These are phyloP conservation scores for Leptinotarsa tumamoca DNA, from an alignment of 2,888 invertebrate species.

Conservation along the genomic window DNA sequence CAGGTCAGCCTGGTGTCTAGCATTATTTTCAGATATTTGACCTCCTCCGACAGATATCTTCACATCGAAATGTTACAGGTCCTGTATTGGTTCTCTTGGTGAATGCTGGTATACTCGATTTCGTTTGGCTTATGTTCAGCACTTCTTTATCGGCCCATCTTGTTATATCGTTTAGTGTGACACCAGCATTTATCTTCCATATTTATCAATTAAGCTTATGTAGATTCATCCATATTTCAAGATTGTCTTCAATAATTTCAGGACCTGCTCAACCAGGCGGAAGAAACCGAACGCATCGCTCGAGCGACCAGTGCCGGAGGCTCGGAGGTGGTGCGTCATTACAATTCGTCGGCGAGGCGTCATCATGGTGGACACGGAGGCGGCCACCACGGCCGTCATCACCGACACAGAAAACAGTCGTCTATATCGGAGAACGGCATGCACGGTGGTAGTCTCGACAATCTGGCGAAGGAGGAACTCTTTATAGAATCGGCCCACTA, in stretches of 20 bases:
- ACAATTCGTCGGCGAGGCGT: constrained; percentile 66
- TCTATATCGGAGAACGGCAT: constrained; percentile 69
- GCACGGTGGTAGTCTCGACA: constrained; percentile 72
- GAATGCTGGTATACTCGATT: too few species aligned
- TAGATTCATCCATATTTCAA: too few species aligned
- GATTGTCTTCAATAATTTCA: constrained; percentile 58
- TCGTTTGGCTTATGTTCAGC: too few species aligned
- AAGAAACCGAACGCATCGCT: constrained; percentile 78
- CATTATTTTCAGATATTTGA: too few species aligned
- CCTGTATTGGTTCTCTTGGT: too few species aligned
- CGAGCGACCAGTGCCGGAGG: constrained; percentile 69
- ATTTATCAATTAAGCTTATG: too few species aligned
- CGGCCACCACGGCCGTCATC: constrained; percentile 60
- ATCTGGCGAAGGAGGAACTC: constrained; percentile 69
- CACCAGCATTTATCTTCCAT: too few species aligned
- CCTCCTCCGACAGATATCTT: too few species aligned
- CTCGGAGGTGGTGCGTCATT: constrained; percentile 64
- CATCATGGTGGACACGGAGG: constrained; percentile 60
- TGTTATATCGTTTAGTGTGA: too few species aligned
- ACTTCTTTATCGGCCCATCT: too few species aligned
- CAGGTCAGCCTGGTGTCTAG: too few species aligned
- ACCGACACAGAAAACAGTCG: constrained; percentile 58
- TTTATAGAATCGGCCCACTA: constrained; percentile 58
- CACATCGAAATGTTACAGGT: too few species aligned
- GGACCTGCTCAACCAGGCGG: constrained; percentile 82